Evolutionary conservation across 2,888 invertebrate genomes (phyloP).

Genomic region (Drosophila recens): DNA sequence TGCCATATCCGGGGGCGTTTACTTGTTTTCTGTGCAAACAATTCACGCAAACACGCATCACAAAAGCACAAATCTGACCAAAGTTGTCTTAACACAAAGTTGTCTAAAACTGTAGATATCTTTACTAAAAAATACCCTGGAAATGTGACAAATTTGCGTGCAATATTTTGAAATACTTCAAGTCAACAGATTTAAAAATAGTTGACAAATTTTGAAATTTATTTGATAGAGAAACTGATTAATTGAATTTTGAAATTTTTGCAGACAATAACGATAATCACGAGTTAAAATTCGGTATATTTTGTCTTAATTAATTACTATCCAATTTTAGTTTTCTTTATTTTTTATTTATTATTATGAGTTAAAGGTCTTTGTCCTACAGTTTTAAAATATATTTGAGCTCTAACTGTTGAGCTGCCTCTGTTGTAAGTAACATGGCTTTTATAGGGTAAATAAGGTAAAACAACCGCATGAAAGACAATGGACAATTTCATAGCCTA

Average conservation of each 20-base stretch:
- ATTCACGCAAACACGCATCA: conserved; percentile 7
- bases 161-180: too few relatives aligned
- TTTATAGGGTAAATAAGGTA: conserved; percentile 15
- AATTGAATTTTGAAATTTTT: too few relatives aligned
- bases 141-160: neutral
- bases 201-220: too few relatives aligned
- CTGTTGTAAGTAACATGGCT: neutral
- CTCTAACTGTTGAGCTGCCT: neutral
- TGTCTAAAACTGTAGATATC: neutral
- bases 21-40: neutral
- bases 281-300: too few relatives aligned
- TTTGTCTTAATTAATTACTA: too few relatives aligned
- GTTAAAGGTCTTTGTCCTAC: too few relatives aligned
- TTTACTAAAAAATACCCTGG: conserved; percentile 4
- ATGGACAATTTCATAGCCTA: conserved; percentile 65
- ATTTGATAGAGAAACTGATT: too few relatives aligned
- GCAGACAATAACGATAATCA: too few relatives aligned
- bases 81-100: conserved; percentile 15
- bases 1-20: conserved; percentile 18
- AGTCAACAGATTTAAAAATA: too few relatives aligned
- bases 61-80: conserved; percentile 47
- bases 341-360: too few relatives aligned
- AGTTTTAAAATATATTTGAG: too few relatives aligned
- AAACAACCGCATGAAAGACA: neutral
- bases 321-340: too few relatives aligned